Evolutionary conservation across 2,797 vertebrate species (phyloP).

Genomic region (Phoebastria nigripes): DNA sequence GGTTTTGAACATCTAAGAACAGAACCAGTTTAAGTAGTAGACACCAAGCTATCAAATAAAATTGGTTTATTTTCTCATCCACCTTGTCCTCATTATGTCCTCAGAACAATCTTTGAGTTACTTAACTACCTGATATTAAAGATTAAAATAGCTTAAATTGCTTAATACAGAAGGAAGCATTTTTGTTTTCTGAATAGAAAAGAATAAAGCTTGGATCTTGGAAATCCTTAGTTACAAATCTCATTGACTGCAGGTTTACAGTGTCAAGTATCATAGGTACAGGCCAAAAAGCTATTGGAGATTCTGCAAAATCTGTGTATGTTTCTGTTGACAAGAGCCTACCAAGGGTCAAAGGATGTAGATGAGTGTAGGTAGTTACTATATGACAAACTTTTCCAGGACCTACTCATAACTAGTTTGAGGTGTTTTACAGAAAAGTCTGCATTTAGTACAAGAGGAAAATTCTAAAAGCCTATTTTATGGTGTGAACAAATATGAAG

Average conservation of each 20-base stretch:
- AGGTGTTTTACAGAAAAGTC: background rate
- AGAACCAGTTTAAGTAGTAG: background rate
- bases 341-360: background rate
- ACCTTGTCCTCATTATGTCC: background rate
- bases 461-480: background rate
- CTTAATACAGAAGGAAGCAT: background rate
- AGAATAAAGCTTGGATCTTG: background rate
- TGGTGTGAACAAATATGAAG: background rate
- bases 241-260: background rate
- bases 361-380: background rate
- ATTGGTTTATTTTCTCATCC: background rate
- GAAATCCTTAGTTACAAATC: background rate
- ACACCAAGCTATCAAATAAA: background rate
- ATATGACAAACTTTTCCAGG: background rate
- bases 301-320: background rate
- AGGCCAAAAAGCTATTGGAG: background rate
- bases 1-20: background rate
- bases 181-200: background rate
- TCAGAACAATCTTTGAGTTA: background rate
- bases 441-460: background rate
- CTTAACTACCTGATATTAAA: background rate
- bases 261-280: background rate
- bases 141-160: background rate
- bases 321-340: background rate
- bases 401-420: background rate